Evolutionary conservation across 2,113 vertebrate species (phyloP), one percentile per base, ranked within the genome.

Genomic region (Hypocryptadius cinnamomeus): DNA sequence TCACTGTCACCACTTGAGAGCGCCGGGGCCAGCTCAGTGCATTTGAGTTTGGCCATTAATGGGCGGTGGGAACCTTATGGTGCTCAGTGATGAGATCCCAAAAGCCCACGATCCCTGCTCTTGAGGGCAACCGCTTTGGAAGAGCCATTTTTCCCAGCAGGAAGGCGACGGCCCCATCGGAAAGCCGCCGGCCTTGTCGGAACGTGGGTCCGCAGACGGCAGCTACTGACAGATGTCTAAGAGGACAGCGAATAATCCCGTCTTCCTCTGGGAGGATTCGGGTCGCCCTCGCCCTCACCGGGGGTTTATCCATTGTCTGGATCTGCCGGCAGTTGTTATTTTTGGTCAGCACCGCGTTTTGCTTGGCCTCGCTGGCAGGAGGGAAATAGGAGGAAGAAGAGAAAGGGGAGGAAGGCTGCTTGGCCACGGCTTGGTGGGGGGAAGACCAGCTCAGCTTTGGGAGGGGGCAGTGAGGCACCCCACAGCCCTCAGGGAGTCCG

Each of bases 261-360:
- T 87, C 94, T 94, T 94, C 91, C 93, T 91, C 90, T 66, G 87
- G 91, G 85, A 96, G 95, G 94, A 93, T 94, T 90, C 85, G 87
- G 91, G 91, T 92, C 85, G 79, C 85, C 89, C 87, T 81, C 50
- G 2, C 92, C 92, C 80, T 94, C n/a, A 30, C 68, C 8, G 5
- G 91, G 90, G 89, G 85, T 94, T 96, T 96, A 93, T 92, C 94
- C 94, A 89, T 96, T 96, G 95, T 95, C 94, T 96, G 93, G 84
- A 92, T 92, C 87, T 94, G 87, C 76, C 6, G 20, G 93, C 20
- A 1, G 74, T 87, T 94, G 95, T 94, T 93, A 96, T 94, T 95
- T 92, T 92, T 95, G 94, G 89, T 94, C 89, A 89, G 93, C 72
- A 14, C 48, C 1, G 0, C 51, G 8, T 94, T 95, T 94, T 90